Percentiles rank a stretch among this genome's conserved stretches.
Evolutionary conservation across 2,888 invertebrate genomes (phyloP).

Genomic region (Tuta absoluta): DNA sequence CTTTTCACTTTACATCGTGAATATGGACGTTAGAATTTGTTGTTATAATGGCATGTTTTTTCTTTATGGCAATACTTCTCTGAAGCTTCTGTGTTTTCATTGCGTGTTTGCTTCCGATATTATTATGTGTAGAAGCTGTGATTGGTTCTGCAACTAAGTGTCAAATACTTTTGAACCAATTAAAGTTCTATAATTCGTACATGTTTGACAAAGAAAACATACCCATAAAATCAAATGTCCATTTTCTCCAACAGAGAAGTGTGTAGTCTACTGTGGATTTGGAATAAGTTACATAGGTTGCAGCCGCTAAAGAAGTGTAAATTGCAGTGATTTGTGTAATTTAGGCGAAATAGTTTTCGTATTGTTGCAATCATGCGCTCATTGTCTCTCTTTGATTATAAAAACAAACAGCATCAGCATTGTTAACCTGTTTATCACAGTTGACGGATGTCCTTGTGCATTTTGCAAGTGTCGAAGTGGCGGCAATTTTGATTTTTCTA

Average conservation of each 20-base stretch:
- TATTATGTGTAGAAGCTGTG: not conserved
- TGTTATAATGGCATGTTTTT: not conserved
- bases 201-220: not conserved
- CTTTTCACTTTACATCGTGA: not conserved
- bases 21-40: not conserved
- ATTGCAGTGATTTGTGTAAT: not conserved
- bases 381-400: slow-evolving; percentile 28
- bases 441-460: slow-evolving; percentile 79
- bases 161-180: not conserved
- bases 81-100: not conserved
- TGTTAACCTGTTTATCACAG: slow-evolving; percentile 77
- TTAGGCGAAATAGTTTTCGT: not conserved
- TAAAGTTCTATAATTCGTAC: not conserved
- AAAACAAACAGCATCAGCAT: slow-evolving; percentile 64
- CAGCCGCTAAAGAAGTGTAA: not conserved
- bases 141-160: not conserved
- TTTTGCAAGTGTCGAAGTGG: slow-evolving; percentile 74
- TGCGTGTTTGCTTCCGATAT: not conserved
- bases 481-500: slow-evolving; percentile 74
- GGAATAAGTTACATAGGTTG: slow-evolving; percentile 3
- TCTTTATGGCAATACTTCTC: not conserved
- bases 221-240: slow-evolving; percentile 58
- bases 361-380: slow-evolving; percentile 1
- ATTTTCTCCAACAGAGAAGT: slow-evolving; percentile 51
- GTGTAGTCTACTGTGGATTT: slow-evolving; percentile 43